Conservation (phyloP, 2,797 vertebrate species). For the Neosilurus hyrtlii region DNA sequence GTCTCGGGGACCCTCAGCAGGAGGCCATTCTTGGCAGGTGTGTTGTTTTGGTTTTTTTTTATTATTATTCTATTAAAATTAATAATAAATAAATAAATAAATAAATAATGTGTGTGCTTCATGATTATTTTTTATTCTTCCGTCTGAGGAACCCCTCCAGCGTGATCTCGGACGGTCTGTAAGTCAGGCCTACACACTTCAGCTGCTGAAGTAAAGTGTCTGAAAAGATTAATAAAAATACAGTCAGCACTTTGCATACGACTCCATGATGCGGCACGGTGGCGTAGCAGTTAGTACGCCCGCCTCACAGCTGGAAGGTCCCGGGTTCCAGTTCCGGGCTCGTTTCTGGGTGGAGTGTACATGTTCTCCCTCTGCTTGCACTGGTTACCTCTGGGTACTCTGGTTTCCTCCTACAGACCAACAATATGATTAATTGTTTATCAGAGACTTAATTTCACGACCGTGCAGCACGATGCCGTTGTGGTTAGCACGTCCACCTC, state of each 20-base stretch:
- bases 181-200: background rate
- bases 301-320: too few species aligned
- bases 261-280: background rate
- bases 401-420: too few species aligned
- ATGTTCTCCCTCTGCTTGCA: too few species aligned
- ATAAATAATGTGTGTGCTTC: background rate
- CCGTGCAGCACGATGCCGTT: too few species aligned
- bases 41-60: too few species aligned
- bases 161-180: background rate
- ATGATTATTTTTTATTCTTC: background rate
- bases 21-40: slow-evolving; percentile 5
- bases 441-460: too few species aligned
- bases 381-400: too few species aligned
- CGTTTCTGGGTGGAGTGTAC: too few species aligned
- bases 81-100: slow-evolving; percentile 10
- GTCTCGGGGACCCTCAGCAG: background rate
- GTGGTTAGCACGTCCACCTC: too few species aligned
- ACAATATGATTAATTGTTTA: too few species aligned
- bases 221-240: background rate
- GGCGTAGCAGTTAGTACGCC: too few species aligned
- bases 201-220: background rate
- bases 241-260: background rate
- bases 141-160: background rate
- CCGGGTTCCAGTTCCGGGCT: too few species aligned
- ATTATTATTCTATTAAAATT: background rate